A percentile compares a stretch with the other conserved stretches of the same genome.
These are phyloP conservation scores for Xyliphius kryptos DNA, from an alignment of 2,113 vertebrate genomes.

Conservation along the genomic window DNA sequence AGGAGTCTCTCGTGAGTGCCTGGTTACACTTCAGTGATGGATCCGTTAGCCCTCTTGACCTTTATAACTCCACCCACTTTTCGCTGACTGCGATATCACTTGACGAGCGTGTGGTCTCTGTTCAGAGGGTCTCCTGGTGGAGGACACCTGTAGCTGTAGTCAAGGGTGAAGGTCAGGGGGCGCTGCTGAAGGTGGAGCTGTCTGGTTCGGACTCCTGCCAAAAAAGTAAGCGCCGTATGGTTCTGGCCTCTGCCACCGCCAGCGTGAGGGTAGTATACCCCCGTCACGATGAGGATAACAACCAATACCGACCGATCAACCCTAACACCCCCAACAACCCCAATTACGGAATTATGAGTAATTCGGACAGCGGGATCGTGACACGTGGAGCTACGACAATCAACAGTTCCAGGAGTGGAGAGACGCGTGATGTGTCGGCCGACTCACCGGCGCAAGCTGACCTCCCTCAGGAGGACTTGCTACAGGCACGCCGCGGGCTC, in stretches of 20 bases:
- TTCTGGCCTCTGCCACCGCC: conserved; percentile 74
- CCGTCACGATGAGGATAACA: conserved; percentile 63
- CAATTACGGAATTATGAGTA: conserved; percentile 61
- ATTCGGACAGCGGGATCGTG: conserved; percentile 65
- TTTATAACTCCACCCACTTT: conserved; percentile 82
- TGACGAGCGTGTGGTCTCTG: conserved; percentile 69
- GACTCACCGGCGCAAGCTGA: conserved; percentile 79
- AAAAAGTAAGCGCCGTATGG: conserved; percentile 73
- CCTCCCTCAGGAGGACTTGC: conserved; percentile 72
- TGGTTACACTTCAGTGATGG: conserved; percentile 96
- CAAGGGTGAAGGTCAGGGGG: conserved; percentile 83
- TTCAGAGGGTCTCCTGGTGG: conserved; percentile 53
- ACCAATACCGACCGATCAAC: no score
- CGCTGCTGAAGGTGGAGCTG: conserved; percentile 82
- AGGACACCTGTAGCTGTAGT: conserved; percentile 75
- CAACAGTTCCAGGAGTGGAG: conserved; percentile 62
- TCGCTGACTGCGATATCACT: conserved; percentile 74
- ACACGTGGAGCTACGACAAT: conserved; percentile 64
- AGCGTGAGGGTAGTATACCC: conserved; percentile 76
- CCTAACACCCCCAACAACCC: no score
- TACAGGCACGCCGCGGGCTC: conserved; percentile 70
- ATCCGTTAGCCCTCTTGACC: conserved; percentile 81
- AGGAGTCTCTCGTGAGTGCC: conserved; percentile 88
- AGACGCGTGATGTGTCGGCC: conserved; percentile 68
- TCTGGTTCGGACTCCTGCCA: conserved; percentile 78